Conservation (phyloP, 1,140 invertebrate species). For the Zaprionus camerounensis region DNA sequence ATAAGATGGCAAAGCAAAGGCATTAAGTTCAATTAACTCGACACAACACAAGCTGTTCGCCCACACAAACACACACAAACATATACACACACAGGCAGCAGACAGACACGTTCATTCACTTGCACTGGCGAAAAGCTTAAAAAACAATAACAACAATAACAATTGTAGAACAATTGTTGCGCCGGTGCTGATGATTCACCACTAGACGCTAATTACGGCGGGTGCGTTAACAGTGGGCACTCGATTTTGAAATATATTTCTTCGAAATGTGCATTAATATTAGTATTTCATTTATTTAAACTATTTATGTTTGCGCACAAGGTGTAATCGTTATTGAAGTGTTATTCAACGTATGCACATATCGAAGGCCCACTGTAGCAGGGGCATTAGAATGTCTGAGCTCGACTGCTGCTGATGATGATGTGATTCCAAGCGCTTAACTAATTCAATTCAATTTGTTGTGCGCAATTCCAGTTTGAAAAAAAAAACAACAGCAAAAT, state of each 20-base stretch:
- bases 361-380: constrained; percentile 7
- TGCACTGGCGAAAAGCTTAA: constrained; percentile 4
- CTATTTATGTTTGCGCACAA: background rate
- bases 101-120: constrained; percentile 51
- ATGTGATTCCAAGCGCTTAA: constrained; percentile 53
- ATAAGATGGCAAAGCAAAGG: constrained; percentile 29
- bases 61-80: constrained; percentile 10
- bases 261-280: background rate
- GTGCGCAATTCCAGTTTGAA: constrained; percentile 54
- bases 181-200: constrained; percentile 52
- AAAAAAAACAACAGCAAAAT: constrained; percentile 83
- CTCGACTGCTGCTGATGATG: background rate
- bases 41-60: constrained; percentile 20
- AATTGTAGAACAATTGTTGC: constrained; percentile 51
- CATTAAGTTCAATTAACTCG: constrained; percentile 44
- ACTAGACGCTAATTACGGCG: constrained; percentile 41
- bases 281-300: background rate
- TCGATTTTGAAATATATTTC: background rate
- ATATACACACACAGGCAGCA: constrained; percentile 1
- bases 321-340: background rate
- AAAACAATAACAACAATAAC: constrained; percentile 43
- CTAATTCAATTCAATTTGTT: constrained; percentile 48
- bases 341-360: constrained; percentile 8
- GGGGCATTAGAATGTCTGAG: constrained; percentile 34
- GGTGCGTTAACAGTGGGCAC: constrained; percentile 22